Evolutionary conservation across 1,140 invertebrate species (phyloP).

Genomic region (Sipha flava): DNA sequence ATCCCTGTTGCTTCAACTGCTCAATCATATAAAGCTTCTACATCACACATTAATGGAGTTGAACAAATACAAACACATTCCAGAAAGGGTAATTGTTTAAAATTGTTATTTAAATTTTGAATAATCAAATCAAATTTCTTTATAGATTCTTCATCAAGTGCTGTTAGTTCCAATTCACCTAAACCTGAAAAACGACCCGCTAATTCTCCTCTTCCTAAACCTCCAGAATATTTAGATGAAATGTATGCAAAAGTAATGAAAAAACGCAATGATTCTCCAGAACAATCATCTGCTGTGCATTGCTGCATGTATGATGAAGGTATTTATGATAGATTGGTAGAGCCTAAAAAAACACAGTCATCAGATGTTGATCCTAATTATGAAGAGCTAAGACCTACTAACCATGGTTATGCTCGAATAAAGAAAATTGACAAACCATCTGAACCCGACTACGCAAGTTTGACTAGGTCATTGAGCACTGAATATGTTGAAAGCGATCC

Average conservation of each 20-base stretch:
- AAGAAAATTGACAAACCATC: constrained; percentile 35
- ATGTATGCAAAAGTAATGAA: constrained; percentile 82
- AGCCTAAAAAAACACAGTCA: background rate
- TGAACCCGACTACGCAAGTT: constrained; percentile 40
- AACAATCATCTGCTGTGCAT: background rate
- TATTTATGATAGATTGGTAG: constrained; percentile 23
- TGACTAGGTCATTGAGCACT: constrained; percentile 33
- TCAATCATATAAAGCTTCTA: constrained; percentile 49
- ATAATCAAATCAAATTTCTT: background rate
- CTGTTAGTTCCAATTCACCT: constrained; percentile 65
- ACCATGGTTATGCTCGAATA: constrained; percentile 35
- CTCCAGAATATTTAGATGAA: constrained; percentile 58
- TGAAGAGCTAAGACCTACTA: constrained; percentile 38
- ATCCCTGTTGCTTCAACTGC: constrained; percentile 45
- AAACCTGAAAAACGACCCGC: constrained; percentile 80
- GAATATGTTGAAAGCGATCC: constrained; percentile 34
- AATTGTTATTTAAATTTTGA: background rate
- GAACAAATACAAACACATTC: background rate
- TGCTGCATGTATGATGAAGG: background rate
- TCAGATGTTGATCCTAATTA: constrained; percentile 39
- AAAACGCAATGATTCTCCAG: constrained; percentile 46
- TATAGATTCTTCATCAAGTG: constrained; percentile 64
- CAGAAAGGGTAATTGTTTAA: background rate
- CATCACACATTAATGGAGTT: constrained; percentile 3
- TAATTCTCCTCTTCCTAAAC: constrained; percentile 70